These are phyloP conservation scores for Megalonaias nervosa DNA, from an alignment of 1,140 invertebrate species.

Conservation along the genomic window DNA sequence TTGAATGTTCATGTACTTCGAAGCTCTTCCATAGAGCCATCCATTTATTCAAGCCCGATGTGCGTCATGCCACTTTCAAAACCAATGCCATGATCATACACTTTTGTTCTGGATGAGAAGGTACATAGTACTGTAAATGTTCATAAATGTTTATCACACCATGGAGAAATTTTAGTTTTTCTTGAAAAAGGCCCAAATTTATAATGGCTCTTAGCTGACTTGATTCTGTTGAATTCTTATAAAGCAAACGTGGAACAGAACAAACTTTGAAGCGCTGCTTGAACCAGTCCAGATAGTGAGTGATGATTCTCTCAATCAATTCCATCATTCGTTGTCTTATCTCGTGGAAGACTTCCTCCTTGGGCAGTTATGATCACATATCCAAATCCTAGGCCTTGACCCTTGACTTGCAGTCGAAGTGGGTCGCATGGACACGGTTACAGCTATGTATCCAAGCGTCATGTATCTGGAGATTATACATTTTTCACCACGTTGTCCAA, in stretches of 20 bases:
- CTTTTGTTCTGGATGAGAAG: constrained; percentile 6
- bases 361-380: neutral
- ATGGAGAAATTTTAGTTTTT: constrained; percentile 17
- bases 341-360: neutral
- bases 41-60: constrained; percentile 12
- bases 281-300: constrained; percentile 6
- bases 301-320: constrained; percentile 2
- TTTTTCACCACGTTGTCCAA: constrained; percentile 3
- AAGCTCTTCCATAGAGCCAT: constrained; percentile 9
- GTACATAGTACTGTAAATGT: constrained; percentile 13
- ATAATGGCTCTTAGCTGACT: constrained; percentile 12
- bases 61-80: constrained; percentile 22
- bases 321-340: constrained; percentile 4
- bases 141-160: constrained; percentile 24
- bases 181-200: constrained; percentile 23
- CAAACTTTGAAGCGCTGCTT: constrained; percentile 1
- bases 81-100: constrained; percentile 16
- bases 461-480: neutral
- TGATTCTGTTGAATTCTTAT: constrained; percentile 8
- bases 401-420: neutral
- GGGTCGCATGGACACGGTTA: neutral
- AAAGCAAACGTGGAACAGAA: neutral
- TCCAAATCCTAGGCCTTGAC: constrained; percentile 3
- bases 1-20: constrained; percentile 22
- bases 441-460: constrained; percentile 1